phyloP scores from a whole-genome alignment of 2,888 invertebrate genomes.

The Sturmia bella region DNA sequence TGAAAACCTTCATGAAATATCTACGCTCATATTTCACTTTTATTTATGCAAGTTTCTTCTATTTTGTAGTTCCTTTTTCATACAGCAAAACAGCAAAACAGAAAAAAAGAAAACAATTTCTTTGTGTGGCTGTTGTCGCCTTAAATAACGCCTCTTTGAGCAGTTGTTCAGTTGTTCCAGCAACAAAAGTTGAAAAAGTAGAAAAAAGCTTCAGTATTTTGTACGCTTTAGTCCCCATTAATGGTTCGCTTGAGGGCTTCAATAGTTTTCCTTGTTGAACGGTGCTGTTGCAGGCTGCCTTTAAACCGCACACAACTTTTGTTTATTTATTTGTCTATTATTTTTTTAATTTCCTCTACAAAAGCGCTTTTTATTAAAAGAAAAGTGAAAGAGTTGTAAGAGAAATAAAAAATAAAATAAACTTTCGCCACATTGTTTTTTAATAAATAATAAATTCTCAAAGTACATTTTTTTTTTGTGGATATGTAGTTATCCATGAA shows the following conservation, averaged over 20 bases:
- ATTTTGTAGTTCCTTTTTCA: constrained; percentile 9
- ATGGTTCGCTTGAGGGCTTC: too few relatives aligned
- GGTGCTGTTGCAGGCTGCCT: too few relatives aligned
- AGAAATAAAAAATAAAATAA: neutral
- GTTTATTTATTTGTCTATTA: too few relatives aligned
- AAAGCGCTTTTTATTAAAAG: neutral
- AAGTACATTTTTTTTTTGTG: neutral
- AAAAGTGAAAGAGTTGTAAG: neutral
- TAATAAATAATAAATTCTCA: constrained; percentile 12
- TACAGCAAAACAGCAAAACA: too few relatives aligned
- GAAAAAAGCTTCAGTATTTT: neutral
- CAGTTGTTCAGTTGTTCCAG: constrained; percentile 22
- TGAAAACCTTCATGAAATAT: too few relatives aligned
- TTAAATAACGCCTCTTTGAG: constrained; percentile 55
- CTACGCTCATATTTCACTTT: too few relatives aligned
- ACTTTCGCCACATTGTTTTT: constrained; percentile 9
- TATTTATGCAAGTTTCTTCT: too few relatives aligned
- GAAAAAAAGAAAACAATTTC: constrained; percentile 47
- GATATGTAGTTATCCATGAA: too few relatives aligned
- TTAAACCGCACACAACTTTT: too few relatives aligned
- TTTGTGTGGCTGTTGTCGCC: constrained; percentile 58
- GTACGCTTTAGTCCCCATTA: too few relatives aligned
- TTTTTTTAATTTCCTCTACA: neutral
- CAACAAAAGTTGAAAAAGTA: constrained; percentile 23
- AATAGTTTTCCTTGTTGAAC: too few relatives aligned